Evolutionary conservation across 1,140 invertebrate species (phyloP).

Genomic region (Hyposmocoma kahamanoa): DNA sequence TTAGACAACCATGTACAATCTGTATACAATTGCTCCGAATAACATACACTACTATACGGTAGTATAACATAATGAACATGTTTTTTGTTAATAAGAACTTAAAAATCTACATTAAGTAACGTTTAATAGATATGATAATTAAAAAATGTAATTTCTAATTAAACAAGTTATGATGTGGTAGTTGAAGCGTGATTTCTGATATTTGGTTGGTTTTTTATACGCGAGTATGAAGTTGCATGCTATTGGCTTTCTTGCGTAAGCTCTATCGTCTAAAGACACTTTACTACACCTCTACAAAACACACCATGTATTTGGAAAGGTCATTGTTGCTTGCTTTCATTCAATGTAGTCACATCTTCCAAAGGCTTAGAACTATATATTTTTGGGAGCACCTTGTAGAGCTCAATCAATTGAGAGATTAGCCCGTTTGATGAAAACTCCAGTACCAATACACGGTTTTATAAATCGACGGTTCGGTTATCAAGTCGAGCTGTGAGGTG

Average conservation of each 20-base stretch:
- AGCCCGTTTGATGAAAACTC: too few relatives aligned
- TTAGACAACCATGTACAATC: conserved; percentile 39
- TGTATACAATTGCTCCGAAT: too few relatives aligned
- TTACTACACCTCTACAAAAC: background rate
- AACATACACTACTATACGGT: too few relatives aligned
- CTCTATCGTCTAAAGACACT: conserved; percentile 10
- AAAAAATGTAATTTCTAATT: conserved; percentile 1
- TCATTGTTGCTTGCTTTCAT: background rate
- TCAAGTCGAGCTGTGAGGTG: too few relatives aligned
- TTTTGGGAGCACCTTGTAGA: too few relatives aligned
- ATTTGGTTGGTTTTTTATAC: background rate
- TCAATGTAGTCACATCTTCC: background rate
- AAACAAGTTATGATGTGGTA: background rate
- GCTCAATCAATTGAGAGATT: too few relatives aligned
- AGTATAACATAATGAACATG: too few relatives aligned
- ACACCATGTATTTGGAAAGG: too few relatives aligned
- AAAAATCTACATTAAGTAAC: background rate
- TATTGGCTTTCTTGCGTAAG: conserved; percentile 23
- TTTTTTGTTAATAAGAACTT: too few relatives aligned
- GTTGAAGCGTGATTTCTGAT: background rate
- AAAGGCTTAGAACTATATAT: too few relatives aligned
- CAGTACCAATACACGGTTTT: too few relatives aligned
- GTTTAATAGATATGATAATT: background rate
- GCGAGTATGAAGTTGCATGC: conserved; percentile 14
- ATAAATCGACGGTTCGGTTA: too few relatives aligned